Evolutionary conservation across 2,113 vertebrate genomes (phyloP), one percentile per base, ranked within the genome.

Genomic region (Albula glossodonta): DNA sequence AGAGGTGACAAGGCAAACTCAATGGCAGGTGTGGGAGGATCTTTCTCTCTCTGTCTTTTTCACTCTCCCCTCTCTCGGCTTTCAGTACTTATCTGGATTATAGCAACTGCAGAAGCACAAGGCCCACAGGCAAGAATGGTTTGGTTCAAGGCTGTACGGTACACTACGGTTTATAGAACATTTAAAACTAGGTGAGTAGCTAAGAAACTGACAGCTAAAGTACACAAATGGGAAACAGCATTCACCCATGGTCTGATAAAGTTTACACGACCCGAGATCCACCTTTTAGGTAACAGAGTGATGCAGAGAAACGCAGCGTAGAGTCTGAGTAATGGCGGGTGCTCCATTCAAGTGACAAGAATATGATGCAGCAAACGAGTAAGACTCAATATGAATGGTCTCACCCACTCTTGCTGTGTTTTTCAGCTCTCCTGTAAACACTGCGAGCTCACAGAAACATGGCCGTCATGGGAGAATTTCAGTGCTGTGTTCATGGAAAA

Each of bases 1-100:
- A 85, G 87, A 85, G 86, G 88, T 85, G 56, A 88, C 60, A 60
- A 56, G 56, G 22, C 41, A 49, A 79, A 80, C 78, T 88, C 60
- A 82, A 84, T 85, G 82, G 79, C 81, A 86, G 82, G 87, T 88
- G 85, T 87, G 83, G 88, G 86, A 81, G 86, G 86, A 88, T 86
- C 80, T 86, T 51, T 89, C 50, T 78, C 84, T 49, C 86, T 85
- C 88, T 57, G 80, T 88, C 87, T 15, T 49, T 60, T 4, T 84
- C 80, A 85, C 66, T 89, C 53, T 81, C 31, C 31, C 31, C 31
- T 41, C 31, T 41, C 15, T 17, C 4, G 63, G 15, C 12, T 9
- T 50, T 50, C 2, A 48, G 13, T 15, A 3, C 8, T 11, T 79
- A 79, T 50, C 12, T 50, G 49, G 70, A 74, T 74, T 79, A 79